Evolutionary conservation across 2,797 vertebrate genomes (phyloP).

Genomic region (Falco biarmicus): DNA sequence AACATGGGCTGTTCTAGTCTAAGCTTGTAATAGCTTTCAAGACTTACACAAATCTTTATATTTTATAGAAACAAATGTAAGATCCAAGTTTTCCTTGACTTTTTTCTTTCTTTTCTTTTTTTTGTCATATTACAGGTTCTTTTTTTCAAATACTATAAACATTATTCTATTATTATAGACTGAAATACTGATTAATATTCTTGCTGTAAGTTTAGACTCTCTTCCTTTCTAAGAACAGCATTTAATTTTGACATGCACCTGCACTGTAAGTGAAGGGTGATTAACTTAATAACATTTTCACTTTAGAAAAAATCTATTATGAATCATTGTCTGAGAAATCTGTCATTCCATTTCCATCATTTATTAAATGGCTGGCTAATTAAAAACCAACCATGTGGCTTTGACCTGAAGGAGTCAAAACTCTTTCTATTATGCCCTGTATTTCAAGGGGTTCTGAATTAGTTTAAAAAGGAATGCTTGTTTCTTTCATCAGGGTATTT

Average conservation of each 20-base stretch:
- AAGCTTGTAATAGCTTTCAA: not conserved
- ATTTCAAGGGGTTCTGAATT: not conserved
- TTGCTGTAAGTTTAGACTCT: not conserved
- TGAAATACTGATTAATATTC: not conserved
- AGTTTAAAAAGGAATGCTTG: not conserved
- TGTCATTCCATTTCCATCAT: not conserved
- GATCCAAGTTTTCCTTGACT: not conserved
- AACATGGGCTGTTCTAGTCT: not conserved
- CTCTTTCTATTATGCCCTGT: not conserved
- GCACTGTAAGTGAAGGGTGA: not conserved
- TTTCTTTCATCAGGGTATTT: not conserved
- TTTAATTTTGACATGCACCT: not conserved
- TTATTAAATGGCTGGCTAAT: not conserved
- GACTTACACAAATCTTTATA: not conserved
- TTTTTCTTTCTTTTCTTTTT: not conserved
- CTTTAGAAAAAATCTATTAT: not conserved
- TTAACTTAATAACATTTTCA: not conserved
- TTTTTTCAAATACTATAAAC: not conserved
- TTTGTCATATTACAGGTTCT: not conserved
- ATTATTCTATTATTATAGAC: not conserved
- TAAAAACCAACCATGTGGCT: not conserved
- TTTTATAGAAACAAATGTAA: not conserved
- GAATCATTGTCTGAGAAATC: not conserved
- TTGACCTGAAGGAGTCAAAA: not conserved
- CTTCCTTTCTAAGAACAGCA: not conserved